Conservation (phyloP, 2,888 invertebrate genomes). For the Sphaeridia pumilis region DNA sequence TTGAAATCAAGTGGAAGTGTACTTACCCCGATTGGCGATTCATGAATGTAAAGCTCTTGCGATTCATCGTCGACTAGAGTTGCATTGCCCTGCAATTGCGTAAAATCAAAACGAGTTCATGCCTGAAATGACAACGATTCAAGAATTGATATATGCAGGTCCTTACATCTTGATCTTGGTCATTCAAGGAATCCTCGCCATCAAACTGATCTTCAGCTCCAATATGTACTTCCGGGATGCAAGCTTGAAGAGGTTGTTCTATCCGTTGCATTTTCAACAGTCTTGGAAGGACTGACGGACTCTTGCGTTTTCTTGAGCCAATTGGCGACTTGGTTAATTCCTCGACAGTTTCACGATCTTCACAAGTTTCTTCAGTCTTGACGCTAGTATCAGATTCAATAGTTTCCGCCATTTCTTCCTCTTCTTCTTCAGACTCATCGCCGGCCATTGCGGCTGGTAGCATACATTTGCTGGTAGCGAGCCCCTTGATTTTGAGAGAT, state of each 20-base stretch:
- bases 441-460: conserved; percentile 21
- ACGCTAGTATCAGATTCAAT: conserved; percentile 19
- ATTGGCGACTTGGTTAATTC: not conserved
- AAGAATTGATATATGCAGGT: no score
- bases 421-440: conserved; percentile 19
- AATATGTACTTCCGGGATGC: not conserved
- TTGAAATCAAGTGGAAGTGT: no score
- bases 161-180: not conserved
- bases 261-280: conserved; percentile 31
- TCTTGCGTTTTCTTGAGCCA: conserved; percentile 15
- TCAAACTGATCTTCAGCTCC: not conserved
- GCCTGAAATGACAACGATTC: no score
- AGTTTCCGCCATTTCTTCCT: conserved; percentile 22
- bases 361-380: not conserved
- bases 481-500: conserved; percentile 66
- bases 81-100: no score
- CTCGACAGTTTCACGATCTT: not conserved
- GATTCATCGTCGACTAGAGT: no score
- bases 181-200: not conserved
- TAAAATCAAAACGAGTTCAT: no score
- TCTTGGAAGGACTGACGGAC: conserved; percentile 23
- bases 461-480: no score
- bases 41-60: no score
- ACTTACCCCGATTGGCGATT: no score
- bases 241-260: conserved; percentile 13